These are phyloP conservation scores for Silurus glanis DNA, from an alignment of 2,113 vertebrate genomes.

Conservation along the genomic window DNA sequence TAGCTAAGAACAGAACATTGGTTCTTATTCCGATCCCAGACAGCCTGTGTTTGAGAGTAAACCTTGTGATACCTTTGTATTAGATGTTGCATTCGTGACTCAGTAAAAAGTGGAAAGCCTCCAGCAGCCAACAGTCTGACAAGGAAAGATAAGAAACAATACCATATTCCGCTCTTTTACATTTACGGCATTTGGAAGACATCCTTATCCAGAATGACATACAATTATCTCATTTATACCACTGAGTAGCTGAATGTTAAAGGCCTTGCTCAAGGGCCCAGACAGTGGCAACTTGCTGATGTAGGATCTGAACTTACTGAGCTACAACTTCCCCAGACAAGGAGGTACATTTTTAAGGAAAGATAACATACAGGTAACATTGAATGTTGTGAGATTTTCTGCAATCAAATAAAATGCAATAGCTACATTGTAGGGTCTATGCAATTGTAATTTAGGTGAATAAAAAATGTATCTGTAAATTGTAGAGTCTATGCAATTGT, in stretches of 20 bases:
- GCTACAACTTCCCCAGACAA: too few species aligned
- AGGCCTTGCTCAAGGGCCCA: too few species aligned
- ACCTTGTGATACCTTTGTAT: neutral
- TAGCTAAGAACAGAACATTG: conserved; percentile 5
- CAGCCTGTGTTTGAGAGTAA: neutral
- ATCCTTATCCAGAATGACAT: too few species aligned
- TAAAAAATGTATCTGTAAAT: neutral
- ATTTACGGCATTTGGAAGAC: too few species aligned
- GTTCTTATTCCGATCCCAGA: conserved; percentile 1
- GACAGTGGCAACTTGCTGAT: too few species aligned
- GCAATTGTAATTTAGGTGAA: neutral
- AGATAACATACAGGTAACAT: neutral
- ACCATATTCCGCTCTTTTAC: neutral
- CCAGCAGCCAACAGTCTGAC: neutral
- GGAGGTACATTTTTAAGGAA: neutral
- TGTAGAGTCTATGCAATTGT: neutral
- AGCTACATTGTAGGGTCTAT: neutral
- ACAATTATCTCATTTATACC: too few species aligned
- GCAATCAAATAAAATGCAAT: neutral
- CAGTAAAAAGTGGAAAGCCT: neutral
- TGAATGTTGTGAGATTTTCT: neutral
- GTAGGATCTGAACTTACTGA: too few species aligned
- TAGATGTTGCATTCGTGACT: neutral
- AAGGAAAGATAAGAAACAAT: neutral
- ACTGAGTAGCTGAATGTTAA: too few species aligned